These are phyloP conservation scores for Microdon myrmicae DNA, from an alignment of 2,888 invertebrate species.

Conservation along the genomic window DNA sequence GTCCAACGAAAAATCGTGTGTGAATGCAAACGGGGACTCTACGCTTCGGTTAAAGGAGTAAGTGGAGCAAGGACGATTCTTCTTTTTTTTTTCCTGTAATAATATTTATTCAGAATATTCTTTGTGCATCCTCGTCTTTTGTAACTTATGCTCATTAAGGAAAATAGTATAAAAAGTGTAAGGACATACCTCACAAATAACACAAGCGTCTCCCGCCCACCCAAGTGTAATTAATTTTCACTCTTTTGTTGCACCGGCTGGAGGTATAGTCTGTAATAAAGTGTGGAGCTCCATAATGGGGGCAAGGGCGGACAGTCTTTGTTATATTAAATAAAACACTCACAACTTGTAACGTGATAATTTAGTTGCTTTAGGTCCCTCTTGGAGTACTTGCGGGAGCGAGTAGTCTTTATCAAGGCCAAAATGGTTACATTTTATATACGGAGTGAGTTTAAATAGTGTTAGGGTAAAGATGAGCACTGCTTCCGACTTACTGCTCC, in stretches of 20 bases:
- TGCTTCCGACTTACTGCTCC: no score
- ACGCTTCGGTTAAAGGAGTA: constrained; percentile 13
- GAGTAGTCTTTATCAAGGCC: no score
- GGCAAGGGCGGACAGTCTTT: constrained; percentile 15
- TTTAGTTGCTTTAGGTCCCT: no score
- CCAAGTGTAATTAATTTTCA: constrained; percentile 26
- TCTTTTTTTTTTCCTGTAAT: constrained; percentile 13
- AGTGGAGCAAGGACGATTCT: constrained; percentile 41
- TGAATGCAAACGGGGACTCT: constrained; percentile 1
- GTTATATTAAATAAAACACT: constrained; percentile 10
- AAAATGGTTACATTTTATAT: no score
- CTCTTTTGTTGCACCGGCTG: constrained; percentile 16
- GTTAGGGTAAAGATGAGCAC: no score
- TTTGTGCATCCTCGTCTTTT: constrained; percentile 28
- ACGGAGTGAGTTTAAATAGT: no score
- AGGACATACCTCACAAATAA: constrained; percentile 32
- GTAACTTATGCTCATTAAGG: constrained; percentile 14
- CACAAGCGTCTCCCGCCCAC: constrained; percentile 4
- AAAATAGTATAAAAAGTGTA: constrained; percentile 10
- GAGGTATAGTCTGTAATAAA: constrained; percentile 1
- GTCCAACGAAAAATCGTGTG: no score
- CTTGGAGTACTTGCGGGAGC: no score
- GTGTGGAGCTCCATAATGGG: constrained; percentile 10
- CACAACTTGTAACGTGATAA: no score
- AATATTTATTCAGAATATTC: constrained; percentile 33